Evolutionary conservation across 35 echinoderm and acorn worm species (phyloP).

Genomic region (Ophioderma brevispina): DNA sequence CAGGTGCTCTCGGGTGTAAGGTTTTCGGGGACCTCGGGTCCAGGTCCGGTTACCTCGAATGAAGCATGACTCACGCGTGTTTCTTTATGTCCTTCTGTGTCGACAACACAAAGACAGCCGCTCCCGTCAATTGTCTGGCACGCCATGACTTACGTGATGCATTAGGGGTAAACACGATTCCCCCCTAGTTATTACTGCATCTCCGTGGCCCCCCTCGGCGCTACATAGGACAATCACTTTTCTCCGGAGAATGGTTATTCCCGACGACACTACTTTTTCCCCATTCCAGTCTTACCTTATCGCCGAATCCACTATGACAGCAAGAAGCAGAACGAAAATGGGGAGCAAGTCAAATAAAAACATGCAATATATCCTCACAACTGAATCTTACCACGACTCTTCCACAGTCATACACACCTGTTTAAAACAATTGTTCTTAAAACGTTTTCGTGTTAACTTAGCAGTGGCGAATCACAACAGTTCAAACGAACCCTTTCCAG

Average conservation of each 20-base stretch:
- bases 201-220: no score
- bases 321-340: background rate
- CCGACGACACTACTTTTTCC: background rate
- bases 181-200: no score
- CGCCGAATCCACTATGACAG: no score
- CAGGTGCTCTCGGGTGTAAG: background rate
- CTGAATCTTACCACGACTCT: background rate
- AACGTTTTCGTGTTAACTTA: no score
- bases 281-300: background rate
- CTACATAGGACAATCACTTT: background rate
- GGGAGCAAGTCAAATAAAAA: background rate
- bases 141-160: background rate
- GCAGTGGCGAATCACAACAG: no score
- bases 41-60: background rate
- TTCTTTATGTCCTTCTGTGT: background rate
- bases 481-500: no score
- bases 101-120: background rate
- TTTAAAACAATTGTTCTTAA: no score
- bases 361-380: background rate
- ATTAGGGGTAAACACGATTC: no score
- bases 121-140: background rate
- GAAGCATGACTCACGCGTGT: background rate
- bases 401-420: no score
- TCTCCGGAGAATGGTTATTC: background rate
- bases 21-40: background rate